phyloP scores from a whole-genome alignment of 2,888 invertebrate species.

The Phania funesta region DNA sequence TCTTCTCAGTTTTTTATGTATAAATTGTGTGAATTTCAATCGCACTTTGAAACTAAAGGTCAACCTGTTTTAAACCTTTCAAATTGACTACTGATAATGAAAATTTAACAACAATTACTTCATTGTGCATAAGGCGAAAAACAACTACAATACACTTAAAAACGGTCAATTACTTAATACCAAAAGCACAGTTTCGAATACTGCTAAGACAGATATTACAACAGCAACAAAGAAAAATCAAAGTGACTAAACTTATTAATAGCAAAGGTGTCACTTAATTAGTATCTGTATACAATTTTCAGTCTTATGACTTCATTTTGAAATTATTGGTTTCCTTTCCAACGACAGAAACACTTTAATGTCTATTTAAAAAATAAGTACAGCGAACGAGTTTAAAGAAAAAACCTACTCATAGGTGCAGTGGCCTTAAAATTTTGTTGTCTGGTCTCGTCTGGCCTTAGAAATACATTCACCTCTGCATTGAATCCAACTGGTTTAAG shows the following conservation, averaged over 20 bases:
- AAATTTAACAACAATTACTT: constrained; percentile 56
- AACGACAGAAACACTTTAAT: background rate
- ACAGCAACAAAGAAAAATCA: background rate
- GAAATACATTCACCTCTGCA: constrained; percentile 50
- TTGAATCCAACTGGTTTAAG: constrained; percentile 33
- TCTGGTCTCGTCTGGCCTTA: constrained; percentile 20
- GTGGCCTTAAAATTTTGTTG: constrained; percentile 27
- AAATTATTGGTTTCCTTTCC: background rate
- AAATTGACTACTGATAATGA: constrained; percentile 4
- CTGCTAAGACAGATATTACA: background rate
- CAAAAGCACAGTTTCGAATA: background rate
- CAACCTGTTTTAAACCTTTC: constrained; percentile 42
- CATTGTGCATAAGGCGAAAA: constrained; percentile 8
- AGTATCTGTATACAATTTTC: constrained; percentile 32
- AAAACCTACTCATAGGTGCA: constrained; percentile 21
- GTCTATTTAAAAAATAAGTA: constrained; percentile 32
- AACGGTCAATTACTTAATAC: constrained; percentile 61
- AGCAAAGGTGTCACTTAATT: constrained; percentile 21
- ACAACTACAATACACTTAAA: background rate
- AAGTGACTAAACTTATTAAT: constrained; percentile 9
- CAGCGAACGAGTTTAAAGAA: background rate
- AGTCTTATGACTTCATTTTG: constrained; percentile 60
- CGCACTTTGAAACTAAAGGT: constrained; percentile 19
- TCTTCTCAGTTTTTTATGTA: background rate
- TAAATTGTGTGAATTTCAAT: background rate